These are phyloP conservation scores for human (Homo sapiens) DNA, from an alignment of 2,113 vertebrate species.

Conservation along the genomic window DNA sequence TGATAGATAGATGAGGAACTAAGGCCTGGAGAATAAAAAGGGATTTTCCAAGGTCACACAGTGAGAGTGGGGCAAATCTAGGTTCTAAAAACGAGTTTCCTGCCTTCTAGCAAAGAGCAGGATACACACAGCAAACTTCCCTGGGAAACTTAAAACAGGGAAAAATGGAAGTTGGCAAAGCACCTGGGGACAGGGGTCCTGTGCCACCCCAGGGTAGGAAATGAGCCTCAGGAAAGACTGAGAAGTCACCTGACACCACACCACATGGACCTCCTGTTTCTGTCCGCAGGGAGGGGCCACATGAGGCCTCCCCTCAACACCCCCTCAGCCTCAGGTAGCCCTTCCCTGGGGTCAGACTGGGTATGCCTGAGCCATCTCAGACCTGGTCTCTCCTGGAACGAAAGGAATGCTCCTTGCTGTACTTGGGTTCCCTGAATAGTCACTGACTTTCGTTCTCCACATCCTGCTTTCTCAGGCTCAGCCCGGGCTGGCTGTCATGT, in stretches of 20 bases:
- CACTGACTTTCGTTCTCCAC: slow-evolving; percentile 82
- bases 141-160: neutral
- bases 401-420: slow-evolving; percentile 87
- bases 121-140: neutral
- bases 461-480: slow-evolving; percentile 79
- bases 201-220: neutral
- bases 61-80: neutral
- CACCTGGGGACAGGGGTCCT: neutral
- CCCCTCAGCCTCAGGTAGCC: slow-evolving; percentile 64
- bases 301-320: neutral
- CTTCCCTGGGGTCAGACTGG: slow-evolving; percentile 75
- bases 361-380: slow-evolving; percentile 88
- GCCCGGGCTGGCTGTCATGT: slow-evolving; percentile 22
- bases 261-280: neutral
- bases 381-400: slow-evolving; percentile 85
- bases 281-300: neutral
- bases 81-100: neutral
- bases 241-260: neutral
- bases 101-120: neutral
- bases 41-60: neutral
- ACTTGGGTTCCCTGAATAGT: slow-evolving; percentile 82
- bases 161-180: neutral
- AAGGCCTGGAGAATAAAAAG: neutral
- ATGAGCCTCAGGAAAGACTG: neutral
- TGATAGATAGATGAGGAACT: neutral